Percentiles rank a stretch among this genome's conserved stretches.
These are phyloP conservation scores for Poeciliopsis gracilis DNA, from an alignment of 2,797 vertebrate species.

Conservation along the genomic window DNA sequence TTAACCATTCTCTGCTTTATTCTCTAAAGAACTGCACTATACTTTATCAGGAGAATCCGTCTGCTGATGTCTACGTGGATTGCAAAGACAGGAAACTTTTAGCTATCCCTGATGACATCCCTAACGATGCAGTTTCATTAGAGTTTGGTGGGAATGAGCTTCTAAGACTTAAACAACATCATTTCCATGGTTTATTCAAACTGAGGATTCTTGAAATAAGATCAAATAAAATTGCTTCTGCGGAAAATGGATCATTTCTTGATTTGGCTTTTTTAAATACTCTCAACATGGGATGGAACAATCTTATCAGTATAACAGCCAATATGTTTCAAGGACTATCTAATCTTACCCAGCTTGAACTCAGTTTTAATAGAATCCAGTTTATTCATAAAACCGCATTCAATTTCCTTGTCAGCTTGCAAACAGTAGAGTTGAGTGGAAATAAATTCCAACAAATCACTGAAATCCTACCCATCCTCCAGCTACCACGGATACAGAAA, in stretches of 20 bases:
- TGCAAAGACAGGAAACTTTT: background rate
- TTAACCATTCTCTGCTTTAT: constrained; percentile 8
- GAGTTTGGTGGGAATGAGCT: accelerated
- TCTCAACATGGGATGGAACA: background rate
- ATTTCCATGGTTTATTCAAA: constrained; percentile 14
- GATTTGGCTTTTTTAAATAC: background rate
- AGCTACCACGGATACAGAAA: background rate
- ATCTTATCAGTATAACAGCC: constrained; percentile 11
- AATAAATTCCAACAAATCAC: constrained; percentile 3
- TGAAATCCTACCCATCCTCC: constrained; percentile 14
- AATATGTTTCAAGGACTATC: constrained; percentile 22
- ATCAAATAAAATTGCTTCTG: background rate
- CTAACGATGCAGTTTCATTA: background rate
- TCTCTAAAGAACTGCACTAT: constrained; percentile 28
- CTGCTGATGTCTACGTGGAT: background rate
- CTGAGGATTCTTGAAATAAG: accelerated
- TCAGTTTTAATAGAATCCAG: accelerated
- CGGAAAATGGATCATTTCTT: constrained; percentile 20
- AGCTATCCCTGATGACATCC: constrained; percentile 33
- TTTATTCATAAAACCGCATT: background rate
- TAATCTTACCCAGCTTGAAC: background rate
- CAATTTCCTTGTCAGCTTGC: background rate
- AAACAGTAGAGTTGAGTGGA: accelerated
- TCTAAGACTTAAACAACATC: background rate
- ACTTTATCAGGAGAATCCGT: accelerated